Base-by-base conservation (phyloP, 23 tunicate species). In the Trididemnum clinides region DNA sequence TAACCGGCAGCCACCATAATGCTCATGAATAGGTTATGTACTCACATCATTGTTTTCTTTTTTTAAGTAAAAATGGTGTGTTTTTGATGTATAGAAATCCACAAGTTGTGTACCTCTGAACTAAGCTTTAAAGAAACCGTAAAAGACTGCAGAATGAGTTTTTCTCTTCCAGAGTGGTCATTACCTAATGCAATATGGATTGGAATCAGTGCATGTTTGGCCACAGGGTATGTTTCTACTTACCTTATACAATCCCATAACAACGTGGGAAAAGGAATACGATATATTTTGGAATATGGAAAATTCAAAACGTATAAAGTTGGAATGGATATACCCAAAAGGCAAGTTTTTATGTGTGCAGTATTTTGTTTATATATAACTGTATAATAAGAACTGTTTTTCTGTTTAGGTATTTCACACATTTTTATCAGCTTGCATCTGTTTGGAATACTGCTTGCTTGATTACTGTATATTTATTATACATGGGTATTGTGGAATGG, bases 251-350 rank as follows among this genome's bases (percentile, higher is more conserved):
- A 77, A 4, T 36, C 84, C 3, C 26, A 50, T 2, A 65, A 66
- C 6, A 1, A 2, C 20, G 33, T 65, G 3, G 90, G 78, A 1
- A 73, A 31, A 18, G 25, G 64, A 0, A 33, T 34, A 23, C 64
- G 64, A 66, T 86, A 77, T 64, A 30, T 86, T 12, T 6, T 73
- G 2, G 64, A 85, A 36, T 85, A 85, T 75, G 89, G 89, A 33
- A 85, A 85, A 62, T 57, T 58, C 0, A 74, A 85, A 58, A 28
- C 74, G 1, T 28, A 33, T 1, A 2, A 31, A 1, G 26, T 0
- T 28, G 38, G 30, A 23, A 32, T 57, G 1, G 89, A 85, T 37
- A 5, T 85, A 0, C 89, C 89, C 1, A 85, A 85, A 73, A 33
- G 89, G 89, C 59, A 32, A 73, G 78, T 29, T 21, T 39, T 39